A percentile compares a stretch with the other conserved stretches of the same genome.
Conservation (phyloP, 2,113 vertebrate genomes). For the Protobothrops mucrosquamatus region DNA sequence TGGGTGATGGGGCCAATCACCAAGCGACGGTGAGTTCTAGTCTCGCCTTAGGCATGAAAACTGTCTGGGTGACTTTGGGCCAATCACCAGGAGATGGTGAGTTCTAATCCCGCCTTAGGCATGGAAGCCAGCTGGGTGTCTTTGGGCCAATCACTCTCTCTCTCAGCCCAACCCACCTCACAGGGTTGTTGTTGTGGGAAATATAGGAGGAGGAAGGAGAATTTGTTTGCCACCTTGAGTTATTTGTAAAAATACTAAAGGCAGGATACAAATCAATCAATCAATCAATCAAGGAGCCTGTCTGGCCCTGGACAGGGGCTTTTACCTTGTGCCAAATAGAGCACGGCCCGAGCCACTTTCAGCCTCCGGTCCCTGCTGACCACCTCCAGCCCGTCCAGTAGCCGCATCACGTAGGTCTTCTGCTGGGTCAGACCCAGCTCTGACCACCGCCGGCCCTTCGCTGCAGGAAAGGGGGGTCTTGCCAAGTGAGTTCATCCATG, state of each 20-base stretch:
- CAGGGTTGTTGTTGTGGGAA: no score
- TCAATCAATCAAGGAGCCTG: not conserved
- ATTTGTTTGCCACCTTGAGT: not conserved
- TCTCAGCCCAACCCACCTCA: no score
- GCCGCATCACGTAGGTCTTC: constrained; percentile 84
- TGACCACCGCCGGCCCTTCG: constrained; percentile 78
- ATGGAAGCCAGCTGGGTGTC: no score
- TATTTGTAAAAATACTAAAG: not conserved
- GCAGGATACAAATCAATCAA: not conserved
- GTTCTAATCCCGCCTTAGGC: no score
- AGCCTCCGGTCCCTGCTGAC: constrained; percentile 87
- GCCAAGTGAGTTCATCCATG: not conserved
- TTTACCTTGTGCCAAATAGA: constrained; percentile 95
- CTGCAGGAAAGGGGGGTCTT: constrained; percentile 53
- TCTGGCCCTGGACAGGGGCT: not conserved
- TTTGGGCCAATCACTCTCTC: no score
- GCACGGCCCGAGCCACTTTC: constrained; percentile 84
- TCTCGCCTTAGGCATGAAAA: no score
- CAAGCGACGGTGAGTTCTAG: no score
- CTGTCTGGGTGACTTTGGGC: fast-evolving
- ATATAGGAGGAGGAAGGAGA: no score
- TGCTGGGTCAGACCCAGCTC: constrained; percentile 80
- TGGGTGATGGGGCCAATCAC: no score
- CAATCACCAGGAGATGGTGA: no score
- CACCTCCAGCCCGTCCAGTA: constrained; percentile 92